Evolutionary conservation across 1,140 invertebrate species (phyloP).

Genomic region (Dreissena rostriformis): DNA sequence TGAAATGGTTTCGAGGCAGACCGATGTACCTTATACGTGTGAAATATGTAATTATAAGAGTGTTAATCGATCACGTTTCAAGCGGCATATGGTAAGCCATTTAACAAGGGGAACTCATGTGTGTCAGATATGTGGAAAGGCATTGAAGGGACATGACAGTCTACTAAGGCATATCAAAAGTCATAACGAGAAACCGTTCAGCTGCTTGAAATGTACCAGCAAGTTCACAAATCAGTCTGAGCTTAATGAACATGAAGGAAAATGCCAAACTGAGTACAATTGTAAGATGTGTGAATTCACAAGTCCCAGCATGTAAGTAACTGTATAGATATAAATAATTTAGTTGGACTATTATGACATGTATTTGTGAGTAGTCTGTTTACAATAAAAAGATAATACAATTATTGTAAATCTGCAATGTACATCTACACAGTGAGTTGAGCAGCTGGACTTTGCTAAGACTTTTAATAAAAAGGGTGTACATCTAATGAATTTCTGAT

Average conservation of each 20-base stretch:
- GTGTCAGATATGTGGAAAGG: conserved; percentile 43
- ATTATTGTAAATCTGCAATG: too few species aligned
- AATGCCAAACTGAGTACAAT: background rate
- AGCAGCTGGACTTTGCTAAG: too few species aligned
- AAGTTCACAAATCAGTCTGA: background rate
- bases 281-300: conserved; percentile 46
- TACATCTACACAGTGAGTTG: too few species aligned
- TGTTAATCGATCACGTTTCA: conserved; percentile 6
- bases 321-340: background rate
- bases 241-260: background rate
- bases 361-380: too few species aligned
- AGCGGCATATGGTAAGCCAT: conserved; percentile 33
- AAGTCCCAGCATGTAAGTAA: conserved; percentile 26
- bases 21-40: conserved; percentile 6
- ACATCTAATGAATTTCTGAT: too few species aligned
- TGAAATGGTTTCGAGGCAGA: conserved; percentile 1
- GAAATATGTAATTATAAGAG: conserved; percentile 15
- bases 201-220: conserved; percentile 16
- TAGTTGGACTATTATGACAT: too few species aligned
- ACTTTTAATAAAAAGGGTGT: too few species aligned
- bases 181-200: conserved; percentile 33
- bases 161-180: conserved; percentile 17
- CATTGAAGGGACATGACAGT: conserved; percentile 37
- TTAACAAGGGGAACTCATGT: background rate
- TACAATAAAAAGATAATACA: too few species aligned